Conservation (phyloP, 2,113 vertebrate species). For the Epinephelus lanceolatus region DNA sequence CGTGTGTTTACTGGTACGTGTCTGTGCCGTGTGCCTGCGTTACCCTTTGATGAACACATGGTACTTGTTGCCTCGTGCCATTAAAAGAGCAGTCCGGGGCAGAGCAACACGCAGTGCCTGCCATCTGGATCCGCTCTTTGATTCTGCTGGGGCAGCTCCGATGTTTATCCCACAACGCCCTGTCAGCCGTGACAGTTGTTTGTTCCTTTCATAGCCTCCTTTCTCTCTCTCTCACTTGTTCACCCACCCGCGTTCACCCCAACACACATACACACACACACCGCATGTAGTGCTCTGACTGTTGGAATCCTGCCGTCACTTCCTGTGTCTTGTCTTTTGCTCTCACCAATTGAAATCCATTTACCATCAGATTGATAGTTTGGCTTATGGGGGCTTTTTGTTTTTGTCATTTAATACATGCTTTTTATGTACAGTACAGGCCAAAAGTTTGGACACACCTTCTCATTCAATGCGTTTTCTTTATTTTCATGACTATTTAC, state of each 20-base stretch:
- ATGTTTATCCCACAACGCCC: constrained; percentile 65
- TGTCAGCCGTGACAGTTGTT: constrained; percentile 68
- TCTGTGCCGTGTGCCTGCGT: not conserved
- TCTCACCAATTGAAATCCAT: not conserved
- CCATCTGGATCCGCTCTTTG: constrained; percentile 73
- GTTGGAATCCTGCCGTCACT: constrained; percentile 1
- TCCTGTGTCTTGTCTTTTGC: not conserved
- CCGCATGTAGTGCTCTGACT: constrained; percentile 1
- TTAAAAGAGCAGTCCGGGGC: constrained; percentile 51
- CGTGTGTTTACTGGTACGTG: not conserved
- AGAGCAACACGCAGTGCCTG: constrained; percentile 35
- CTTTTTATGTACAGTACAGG: not conserved
- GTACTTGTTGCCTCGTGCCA: constrained; percentile 58
- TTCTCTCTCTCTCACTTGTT: not conserved
- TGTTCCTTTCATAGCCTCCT: constrained; percentile 29
- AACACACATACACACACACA: not conserved
- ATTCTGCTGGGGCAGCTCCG: constrained; percentile 46
- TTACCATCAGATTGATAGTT: too few relatives aligned
- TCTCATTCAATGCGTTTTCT: too few relatives aligned
- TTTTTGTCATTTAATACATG: not conserved
- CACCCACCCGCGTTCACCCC: not conserved
- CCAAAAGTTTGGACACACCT: too few relatives aligned
- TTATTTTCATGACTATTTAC: too few relatives aligned
- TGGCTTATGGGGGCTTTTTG: not conserved
- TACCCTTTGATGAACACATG: constrained; percentile 71